Percentiles rank a stretch among this genome's conserved stretches.
Evolutionary conservation across 2,113 vertebrate species (phyloP).

Genomic region (Prochilodus magdalenae): DNA sequence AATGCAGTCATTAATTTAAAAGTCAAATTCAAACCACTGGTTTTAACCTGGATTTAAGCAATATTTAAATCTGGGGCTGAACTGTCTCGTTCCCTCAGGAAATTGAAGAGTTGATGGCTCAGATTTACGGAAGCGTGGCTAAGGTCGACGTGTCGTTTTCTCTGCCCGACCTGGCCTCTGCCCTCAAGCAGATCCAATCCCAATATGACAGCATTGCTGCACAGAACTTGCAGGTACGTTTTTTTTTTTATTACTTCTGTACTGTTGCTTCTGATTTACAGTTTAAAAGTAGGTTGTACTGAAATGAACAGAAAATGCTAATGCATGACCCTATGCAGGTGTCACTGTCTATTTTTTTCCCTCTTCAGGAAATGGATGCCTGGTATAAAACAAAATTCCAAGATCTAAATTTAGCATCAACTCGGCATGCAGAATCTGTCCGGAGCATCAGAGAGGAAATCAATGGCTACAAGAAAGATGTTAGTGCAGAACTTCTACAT

Average conservation of each 20-base stretch:
- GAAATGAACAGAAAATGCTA: neutral
- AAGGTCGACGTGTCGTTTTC: constrained; percentile 73
- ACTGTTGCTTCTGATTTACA: neutral
- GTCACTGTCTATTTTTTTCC: neutral
- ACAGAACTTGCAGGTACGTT: constrained; percentile 90
- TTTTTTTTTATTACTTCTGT: neutral
- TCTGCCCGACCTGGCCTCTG: constrained; percentile 80
- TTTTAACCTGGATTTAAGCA: too few species aligned
- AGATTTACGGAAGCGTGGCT: constrained; percentile 71
- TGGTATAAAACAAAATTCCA: constrained; percentile 84
- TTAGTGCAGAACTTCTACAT: constrained; percentile 66
- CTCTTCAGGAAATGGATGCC: constrained; percentile 78
- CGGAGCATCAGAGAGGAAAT: constrained; percentile 78
- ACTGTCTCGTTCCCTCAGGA: constrained; percentile 67
- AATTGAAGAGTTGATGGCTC: constrained; percentile 80
- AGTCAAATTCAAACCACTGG: too few species aligned
- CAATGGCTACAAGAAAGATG: constrained; percentile 76
- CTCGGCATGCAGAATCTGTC: constrained; percentile 75
- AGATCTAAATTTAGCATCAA: constrained; percentile 78
- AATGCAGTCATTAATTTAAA: too few species aligned
- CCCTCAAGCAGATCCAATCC: constrained; percentile 83
- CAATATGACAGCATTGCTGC: constrained; percentile 83
- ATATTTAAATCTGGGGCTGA: neutral
- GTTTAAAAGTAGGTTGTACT: neutral
- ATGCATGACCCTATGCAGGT: too few species aligned